Conservation (phyloP, 2,797 vertebrate species). For the Danio choprae region DNA sequence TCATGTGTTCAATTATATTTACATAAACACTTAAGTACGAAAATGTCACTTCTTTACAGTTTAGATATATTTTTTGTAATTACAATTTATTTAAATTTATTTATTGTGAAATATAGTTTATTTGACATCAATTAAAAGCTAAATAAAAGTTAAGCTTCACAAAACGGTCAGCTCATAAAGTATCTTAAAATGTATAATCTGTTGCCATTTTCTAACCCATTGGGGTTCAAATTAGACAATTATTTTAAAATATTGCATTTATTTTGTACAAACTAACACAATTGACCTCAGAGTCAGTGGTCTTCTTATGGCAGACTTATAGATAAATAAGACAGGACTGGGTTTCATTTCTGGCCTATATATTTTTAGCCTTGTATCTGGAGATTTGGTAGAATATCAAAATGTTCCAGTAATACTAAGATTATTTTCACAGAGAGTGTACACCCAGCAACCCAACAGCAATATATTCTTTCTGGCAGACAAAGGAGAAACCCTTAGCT, state of each 20-base stretch:
- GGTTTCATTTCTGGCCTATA: not conserved
- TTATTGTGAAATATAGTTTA: too few species aligned
- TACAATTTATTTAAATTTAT: too few species aligned
- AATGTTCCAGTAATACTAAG: not conserved
- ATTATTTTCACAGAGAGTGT: slow-evolving; percentile 86
- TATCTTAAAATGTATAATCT: not conserved
- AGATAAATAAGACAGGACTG: not conserved
- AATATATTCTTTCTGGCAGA: slow-evolving; percentile 93
- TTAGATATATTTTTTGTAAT: not conserved
- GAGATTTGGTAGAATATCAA: not conserved
- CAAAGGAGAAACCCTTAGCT: slow-evolving; percentile 81
- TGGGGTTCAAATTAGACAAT: too few species aligned
- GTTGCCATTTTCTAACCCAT: not conserved
- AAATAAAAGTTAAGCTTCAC: not conserved
- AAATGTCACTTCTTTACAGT: not conserved
- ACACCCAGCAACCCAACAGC: slow-evolving; percentile 92
- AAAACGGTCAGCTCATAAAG: too few species aligned
- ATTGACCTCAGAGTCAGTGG: not conserved
- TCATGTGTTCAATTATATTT: not conserved
- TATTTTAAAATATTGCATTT: not conserved
- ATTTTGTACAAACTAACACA: not conserved
- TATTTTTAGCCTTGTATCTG: not conserved
- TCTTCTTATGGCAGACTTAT: not conserved
- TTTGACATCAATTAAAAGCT: too few species aligned
- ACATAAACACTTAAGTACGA: not conserved